A percentile compares a stretch with the other conserved stretches of the same genome.
These are phyloP conservation scores for Hydraecia micacea DNA, from an alignment of 2,888 invertebrate genomes.

Conservation along the genomic window DNA sequence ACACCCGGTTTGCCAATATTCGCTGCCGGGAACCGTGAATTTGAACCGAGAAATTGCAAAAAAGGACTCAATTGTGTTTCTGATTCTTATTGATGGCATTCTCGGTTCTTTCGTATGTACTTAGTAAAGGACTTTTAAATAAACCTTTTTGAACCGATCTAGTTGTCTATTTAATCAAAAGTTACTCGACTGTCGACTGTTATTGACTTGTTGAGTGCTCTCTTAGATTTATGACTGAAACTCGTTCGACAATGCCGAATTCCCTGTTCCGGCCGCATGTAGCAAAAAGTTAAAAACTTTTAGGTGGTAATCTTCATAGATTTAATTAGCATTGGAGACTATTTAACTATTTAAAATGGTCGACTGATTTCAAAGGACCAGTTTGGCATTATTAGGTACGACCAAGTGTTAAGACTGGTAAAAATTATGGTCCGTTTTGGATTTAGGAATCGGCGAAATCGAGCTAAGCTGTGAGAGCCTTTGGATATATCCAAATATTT, in stretches of 20 bases:
- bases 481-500: slow-evolving; percentile 17
- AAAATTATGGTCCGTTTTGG: slow-evolving; percentile 33
- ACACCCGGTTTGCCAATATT: neutral
- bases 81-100: neutral
- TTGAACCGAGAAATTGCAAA: neutral
- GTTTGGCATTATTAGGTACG: slow-evolving; percentile 18
- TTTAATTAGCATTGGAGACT: slow-evolving; percentile 36
- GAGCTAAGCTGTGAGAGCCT: slow-evolving; percentile 22
- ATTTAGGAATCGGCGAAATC: neutral
- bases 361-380: slow-evolving; percentile 22
- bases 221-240: slow-evolving; percentile 11
- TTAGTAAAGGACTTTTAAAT: slow-evolving; percentile 7
- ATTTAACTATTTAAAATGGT: slow-evolving; percentile 23
- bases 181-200: neutral
- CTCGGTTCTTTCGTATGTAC: neutral
- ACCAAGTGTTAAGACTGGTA: slow-evolving; percentile 44
- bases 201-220: neutral
- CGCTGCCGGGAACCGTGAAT: neutral
- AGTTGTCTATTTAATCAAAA: slow-evolving; percentile 27
- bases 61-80: neutral
- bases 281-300: slow-evolving; percentile 35
- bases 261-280: neutral
- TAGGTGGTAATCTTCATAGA: slow-evolving; percentile 16
- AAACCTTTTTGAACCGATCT: slow-evolving; percentile 9
- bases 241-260: slow-evolving; percentile 18